Base-by-base conservation (phyloP, 2,113 vertebrate genomes). In the Tylochromis polylepis region DNA sequence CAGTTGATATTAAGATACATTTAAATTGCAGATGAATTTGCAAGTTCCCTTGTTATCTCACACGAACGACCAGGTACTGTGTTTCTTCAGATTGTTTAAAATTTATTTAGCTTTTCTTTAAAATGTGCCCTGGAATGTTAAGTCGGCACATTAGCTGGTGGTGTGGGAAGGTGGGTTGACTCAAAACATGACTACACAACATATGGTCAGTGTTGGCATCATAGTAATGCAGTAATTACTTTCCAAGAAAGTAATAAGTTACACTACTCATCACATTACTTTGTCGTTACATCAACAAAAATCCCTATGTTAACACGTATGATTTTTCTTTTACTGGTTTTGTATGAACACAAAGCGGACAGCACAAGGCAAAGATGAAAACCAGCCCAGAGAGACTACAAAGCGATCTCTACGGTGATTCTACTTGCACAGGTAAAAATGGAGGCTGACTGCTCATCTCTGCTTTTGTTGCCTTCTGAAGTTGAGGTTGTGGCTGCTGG, bases 381-480 rank as follows among this genome's bases (percentile, higher is more conserved):
- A 12, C 36, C 7, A 24, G 4, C n/a, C 36, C 20, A 67, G 4
- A 41, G 62, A 22, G 62, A 36, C 36, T 41, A 41, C 36, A 0
- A 41, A 67, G 11, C 0, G 3, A 41, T 0, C 36, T 4, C 20
- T 2, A 41, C 62, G 14, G 20, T 67, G 4, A 22, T 0, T 67
- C 62, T 67, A 67, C 62, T 67, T 22, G 34, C 2, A 67, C 62
- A 14, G 36, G 36, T 41, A 41, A 41, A 67, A 41, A 22, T 41
- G 7, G 7, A 41, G 41, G 62, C 62, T 15, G 2, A 1, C 62
- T 67, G 62, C 34, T 5, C 62, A 41, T 67, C 36, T 22, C 62
- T 67, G 20, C 34, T 38, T 67, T 67, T 41, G 62, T 0, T 22
- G 22, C 62, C 62, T 22, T 38, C 36, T 41, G 62, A 67, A 67